phyloP scores from a whole-genome alignment of 2,113 vertebrate species.

The Panurus biarmicus region DNA sequence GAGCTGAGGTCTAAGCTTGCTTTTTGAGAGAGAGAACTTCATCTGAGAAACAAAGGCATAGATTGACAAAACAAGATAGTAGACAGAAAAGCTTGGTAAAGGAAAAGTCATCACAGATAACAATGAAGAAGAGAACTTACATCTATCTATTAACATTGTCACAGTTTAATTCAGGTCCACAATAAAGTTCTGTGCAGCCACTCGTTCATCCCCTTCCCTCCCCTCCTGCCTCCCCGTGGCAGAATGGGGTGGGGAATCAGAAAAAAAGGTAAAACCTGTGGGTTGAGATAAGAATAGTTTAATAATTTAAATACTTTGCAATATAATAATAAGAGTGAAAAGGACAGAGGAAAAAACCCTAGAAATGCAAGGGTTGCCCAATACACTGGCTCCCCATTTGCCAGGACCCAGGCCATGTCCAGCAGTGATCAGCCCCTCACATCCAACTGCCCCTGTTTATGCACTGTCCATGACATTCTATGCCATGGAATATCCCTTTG shows the following conservation, averaged over 20 bases:
- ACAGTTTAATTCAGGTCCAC: not conserved
- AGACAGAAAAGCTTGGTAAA: conserved; percentile 67
- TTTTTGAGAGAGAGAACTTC: conserved; percentile 81
- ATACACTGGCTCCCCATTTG: not conserved
- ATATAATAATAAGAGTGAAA: not conserved
- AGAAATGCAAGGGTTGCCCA: not conserved
- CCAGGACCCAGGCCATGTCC: not conserved
- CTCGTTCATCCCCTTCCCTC: not conserved
- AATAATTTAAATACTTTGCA: not conserved
- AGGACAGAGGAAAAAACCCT: not conserved
- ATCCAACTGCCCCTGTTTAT: not conserved
- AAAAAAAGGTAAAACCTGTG: not conserved
- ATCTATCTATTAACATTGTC: not conserved
- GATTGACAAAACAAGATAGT: conserved; percentile 69
- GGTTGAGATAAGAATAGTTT: not conserved
- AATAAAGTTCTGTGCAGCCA: not conserved
- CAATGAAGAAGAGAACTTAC: conserved; percentile 69
- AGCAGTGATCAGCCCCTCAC: not conserved
- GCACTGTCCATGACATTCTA: not conserved
- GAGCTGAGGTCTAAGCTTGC: conserved; percentile 83
- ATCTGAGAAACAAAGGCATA: conserved; percentile 79
- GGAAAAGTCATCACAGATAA: conserved; percentile 63
- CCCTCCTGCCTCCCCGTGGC: not conserved
- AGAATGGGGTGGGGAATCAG: not conserved
- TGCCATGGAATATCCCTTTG: not conserved